Evolutionary conservation across 2,113 vertebrate species (phyloP).

Genomic region (Phocoena phocoena): DNA sequence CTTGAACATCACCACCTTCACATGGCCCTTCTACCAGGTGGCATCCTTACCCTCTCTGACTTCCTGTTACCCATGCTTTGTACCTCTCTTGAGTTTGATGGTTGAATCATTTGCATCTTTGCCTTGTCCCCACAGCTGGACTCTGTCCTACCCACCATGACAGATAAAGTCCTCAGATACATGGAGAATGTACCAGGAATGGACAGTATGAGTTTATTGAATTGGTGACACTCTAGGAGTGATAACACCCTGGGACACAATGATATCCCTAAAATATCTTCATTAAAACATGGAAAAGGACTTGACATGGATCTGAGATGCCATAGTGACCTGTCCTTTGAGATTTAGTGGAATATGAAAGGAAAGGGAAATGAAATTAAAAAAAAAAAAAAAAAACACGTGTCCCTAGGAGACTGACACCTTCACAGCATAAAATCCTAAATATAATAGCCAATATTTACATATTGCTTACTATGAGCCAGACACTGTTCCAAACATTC

Average conservation of each 20-base stretch:
- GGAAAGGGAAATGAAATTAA: background rate
- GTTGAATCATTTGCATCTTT: background rate
- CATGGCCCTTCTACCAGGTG: background rate
- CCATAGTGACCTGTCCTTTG: background rate
- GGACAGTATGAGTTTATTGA: background rate
- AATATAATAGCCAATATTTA: conserved; percentile 14
- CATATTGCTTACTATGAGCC: background rate
- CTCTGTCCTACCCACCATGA: background rate
- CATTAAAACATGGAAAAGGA: background rate
- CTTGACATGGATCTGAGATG: background rate
- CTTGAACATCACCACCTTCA: background rate
- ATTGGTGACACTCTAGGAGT: background rate
- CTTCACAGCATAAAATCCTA: conserved; percentile 11
- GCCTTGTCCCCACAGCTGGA: background rate
- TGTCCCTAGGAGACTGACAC: background rate
- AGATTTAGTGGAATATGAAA: conserved; percentile 26
- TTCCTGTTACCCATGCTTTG: background rate
- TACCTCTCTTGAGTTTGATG: background rate
- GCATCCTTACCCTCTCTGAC: background rate
- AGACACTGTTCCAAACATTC: background rate
- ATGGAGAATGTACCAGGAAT: background rate
- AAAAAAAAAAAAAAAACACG: background rate
- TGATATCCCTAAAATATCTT: background rate
- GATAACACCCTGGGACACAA: background rate
- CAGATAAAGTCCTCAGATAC: background rate